phyloP scores from a whole-genome alignment of 2,113 vertebrate species.

The Pelecanus crispus region DNA sequence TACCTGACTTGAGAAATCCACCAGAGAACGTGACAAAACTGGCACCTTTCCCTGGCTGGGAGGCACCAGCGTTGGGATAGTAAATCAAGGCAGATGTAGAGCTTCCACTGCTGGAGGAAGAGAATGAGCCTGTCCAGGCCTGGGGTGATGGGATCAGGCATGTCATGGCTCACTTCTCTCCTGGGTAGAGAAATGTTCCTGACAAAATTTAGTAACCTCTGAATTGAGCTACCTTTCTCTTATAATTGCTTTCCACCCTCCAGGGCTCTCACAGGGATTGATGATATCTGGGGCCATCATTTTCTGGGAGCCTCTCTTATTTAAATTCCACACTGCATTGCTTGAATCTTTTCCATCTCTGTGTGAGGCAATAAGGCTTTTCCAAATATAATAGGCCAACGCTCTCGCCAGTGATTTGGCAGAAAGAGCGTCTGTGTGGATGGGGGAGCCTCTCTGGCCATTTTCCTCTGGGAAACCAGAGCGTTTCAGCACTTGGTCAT shows the following conservation, averaged over 20 bases:
- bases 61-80: neutral
- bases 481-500: neutral
- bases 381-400: neutral
- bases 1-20: neutral
- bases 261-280: neutral
- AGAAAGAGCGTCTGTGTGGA: neutral
- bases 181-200: neutral
- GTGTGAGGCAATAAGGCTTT: constrained; percentile 20
- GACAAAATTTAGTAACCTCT: constrained; percentile 3
- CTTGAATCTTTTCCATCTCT: constrained; percentile 41
- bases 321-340: constrained; percentile 18
- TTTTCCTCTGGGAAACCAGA: neutral
- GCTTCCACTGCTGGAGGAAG: neutral
- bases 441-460: neutral
- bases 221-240: neutral
- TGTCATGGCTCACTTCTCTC: neutral
- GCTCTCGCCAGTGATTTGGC: neutral
- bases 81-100: neutral
- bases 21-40: neutral
- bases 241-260: neutral
- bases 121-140: neutral
- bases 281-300: neutral
- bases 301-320: constrained; percentile 29
- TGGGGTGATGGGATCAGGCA: neutral
- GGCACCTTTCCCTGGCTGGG: neutral